Evolutionary conservation across 1,140 invertebrate genomes (phyloP), one percentile per base, ranked within the genome.

Genomic region (Oryctes rhinoceros): DNA sequence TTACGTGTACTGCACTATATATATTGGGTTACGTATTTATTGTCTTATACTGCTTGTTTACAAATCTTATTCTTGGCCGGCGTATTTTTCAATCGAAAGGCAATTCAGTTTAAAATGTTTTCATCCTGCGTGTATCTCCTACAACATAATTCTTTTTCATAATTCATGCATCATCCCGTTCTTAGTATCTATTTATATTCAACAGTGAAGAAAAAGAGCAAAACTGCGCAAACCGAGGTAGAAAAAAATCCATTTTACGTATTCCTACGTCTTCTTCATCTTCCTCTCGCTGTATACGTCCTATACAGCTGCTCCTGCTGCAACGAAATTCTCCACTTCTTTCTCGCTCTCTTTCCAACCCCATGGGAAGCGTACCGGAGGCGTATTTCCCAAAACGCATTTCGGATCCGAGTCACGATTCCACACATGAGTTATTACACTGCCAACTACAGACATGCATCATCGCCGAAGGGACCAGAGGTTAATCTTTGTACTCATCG

Each of bases 381-480:
- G 20, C 65, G 65, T 37, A 71, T 71, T 71, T 71, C 65, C 65
- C 65, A 71, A 37, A 37, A 71, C 65, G 65, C 65, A 76, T 76
- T 76, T 76, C 37, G 75, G 18, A 76, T 76, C 15, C 39, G n/a
- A 48, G 75, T 76, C 75, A 76, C 75, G 75, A 44, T 76, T 37
- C 75, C 47, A 44, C 47, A 76, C 75, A 76, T 76, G 75, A 76
- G 75, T 76, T 76, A 76, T 76, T 76, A 76, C 75, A 76, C 75
- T 76, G 75, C 75, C 75, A 76, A 76, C 75, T 76, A 76, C 75
- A 76, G 75, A 76, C 75, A 76, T 76, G 75, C 75, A 76, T 76
- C 75, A 76, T 76, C 75, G 44, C 75, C 47, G 18, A 30, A 37
- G 75, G 75, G 75, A 76, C 39, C 44, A 76, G 44, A 76, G 75